A percentile compares a stretch with the other conserved stretches of the same genome.
These are phyloP conservation scores for Craterocephalus amniculus DNA, from an alignment of 2,797 vertebrate species.

Conservation along the genomic window DNA sequence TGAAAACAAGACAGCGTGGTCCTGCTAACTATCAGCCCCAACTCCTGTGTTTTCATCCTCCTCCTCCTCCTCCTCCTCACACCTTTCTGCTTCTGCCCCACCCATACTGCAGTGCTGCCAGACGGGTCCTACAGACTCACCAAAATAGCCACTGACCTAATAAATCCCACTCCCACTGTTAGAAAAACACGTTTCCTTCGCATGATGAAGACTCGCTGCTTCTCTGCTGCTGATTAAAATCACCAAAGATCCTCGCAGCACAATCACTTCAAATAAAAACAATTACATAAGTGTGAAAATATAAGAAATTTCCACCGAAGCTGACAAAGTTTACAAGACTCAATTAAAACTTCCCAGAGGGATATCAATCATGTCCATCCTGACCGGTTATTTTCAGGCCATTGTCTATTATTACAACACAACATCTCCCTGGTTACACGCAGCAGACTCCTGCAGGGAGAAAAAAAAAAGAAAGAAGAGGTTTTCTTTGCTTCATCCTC, in stretches of 20 bases:
- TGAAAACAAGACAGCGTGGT: conserved; percentile 79
- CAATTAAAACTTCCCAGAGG: conserved; percentile 36
- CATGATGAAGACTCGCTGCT: background rate
- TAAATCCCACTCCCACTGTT: conserved; percentile 47
- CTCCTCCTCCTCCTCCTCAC: conserved; percentile 45
- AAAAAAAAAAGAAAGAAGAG: conserved; percentile 27
- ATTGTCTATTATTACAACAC: conserved; percentile 73
- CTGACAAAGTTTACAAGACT: conserved; percentile 3
- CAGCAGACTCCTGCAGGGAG: conserved; percentile 44
- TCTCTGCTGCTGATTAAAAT: conserved; percentile 1
- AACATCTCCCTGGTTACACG: conserved; percentile 77
- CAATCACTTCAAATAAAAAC: background rate
- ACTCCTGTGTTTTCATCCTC: conserved; percentile 58
- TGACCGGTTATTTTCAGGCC: conserved; percentile 67
- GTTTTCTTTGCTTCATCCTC: conserved; percentile 39
- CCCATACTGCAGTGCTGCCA: conserved; percentile 83
- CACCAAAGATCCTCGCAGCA: background rate
- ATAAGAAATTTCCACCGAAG: conserved; percentile 25
- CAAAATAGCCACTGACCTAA: conserved; percentile 71
- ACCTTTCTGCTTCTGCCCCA: conserved; percentile 78
- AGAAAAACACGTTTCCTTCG: conserved; percentile 9
- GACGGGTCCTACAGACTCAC: conserved; percentile 71
- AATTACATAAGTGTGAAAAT: conserved; percentile 32
- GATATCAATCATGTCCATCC: conserved; percentile 50
- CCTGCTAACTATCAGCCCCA: conserved; percentile 68